phyloP scores from a whole-genome alignment of 2,797 vertebrate species.

The Bradypus variegatus region DNA sequence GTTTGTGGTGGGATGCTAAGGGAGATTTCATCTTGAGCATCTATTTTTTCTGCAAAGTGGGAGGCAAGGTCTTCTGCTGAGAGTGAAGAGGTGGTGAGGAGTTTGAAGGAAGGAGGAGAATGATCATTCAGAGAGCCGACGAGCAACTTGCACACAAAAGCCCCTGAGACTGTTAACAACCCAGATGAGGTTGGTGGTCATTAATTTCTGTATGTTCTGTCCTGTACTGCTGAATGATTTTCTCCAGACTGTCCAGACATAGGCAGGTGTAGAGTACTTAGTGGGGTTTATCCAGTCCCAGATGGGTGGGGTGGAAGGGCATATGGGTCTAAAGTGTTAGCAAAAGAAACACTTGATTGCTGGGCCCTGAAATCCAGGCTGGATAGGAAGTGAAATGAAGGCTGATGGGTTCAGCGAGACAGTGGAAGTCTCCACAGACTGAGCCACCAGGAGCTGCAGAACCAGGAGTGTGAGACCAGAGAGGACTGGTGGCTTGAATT shows the following conservation, averaged over 20 bases:
- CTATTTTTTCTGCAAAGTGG: conserved; percentile 64
- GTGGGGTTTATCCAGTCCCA: background rate
- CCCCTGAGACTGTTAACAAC: background rate
- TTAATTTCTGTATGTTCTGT: background rate
- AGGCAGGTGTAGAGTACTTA: background rate
- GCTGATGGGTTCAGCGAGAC: background rate
- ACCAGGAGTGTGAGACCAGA: background rate
- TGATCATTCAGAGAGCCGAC: background rate
- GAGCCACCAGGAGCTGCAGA: background rate
- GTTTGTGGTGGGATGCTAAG: conserved; percentile 58
- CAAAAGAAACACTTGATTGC: background rate
- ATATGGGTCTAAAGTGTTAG: background rate
- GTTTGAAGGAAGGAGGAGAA: conserved; percentile 27
- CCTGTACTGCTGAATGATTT: background rate
- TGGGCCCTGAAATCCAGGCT: background rate
- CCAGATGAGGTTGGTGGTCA: background rate
- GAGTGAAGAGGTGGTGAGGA: conserved; percentile 48
- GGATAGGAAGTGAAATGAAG: background rate
- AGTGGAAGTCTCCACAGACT: background rate
- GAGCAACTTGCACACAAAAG: conserved; percentile 25
- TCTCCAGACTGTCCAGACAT: background rate
- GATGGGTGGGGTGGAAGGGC: background rate
- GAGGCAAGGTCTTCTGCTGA: conserved; percentile 59
- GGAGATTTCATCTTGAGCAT: conserved; percentile 58
- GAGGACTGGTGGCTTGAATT: background rate